phyloP scores from a whole-genome alignment of 2,888 invertebrate genomes.

The Smittia aterrima region DNA sequence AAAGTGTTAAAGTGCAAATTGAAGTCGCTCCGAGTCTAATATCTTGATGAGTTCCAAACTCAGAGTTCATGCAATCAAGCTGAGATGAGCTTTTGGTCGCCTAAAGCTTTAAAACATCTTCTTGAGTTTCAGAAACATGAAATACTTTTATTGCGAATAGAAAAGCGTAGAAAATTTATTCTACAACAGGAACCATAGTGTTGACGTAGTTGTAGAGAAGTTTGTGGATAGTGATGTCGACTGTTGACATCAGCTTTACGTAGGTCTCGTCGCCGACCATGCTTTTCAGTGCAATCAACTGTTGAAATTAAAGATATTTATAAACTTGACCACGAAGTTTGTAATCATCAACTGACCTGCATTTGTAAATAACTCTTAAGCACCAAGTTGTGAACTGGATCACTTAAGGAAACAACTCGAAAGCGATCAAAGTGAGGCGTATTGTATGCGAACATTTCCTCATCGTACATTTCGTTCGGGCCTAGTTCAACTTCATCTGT shows the following conservation, averaged over 20 bases:
- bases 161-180: constrained; percentile 5
- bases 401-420: constrained; percentile 64
- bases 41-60: too few species aligned
- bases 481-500: constrained; percentile 52
- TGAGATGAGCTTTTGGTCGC: too few species aligned
- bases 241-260: constrained; percentile 68
- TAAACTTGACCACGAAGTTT: constrained; percentile 38
- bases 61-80: too few species aligned
- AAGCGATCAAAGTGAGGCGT: constrained; percentile 72
- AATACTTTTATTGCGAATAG: not conserved
- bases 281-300: constrained; percentile 68
- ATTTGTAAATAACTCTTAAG: constrained; percentile 69
- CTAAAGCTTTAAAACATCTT: too few species aligned
- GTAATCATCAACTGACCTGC: constrained; percentile 58
- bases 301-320: constrained; percentile 45
- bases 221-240: constrained; percentile 65
- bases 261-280: constrained; percentile 76
- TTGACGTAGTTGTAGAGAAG: constrained; percentile 31
- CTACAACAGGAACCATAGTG: constrained; percentile 32
- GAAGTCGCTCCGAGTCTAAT: too few species aligned
- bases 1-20: too few species aligned
- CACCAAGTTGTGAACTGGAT: constrained; percentile 78
- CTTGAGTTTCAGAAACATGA: too few species aligned
- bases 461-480: constrained; percentile 49
- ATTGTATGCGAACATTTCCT: constrained; percentile 59